Percentiles rank a stretch among this genome's conserved stretches.
These are phyloP conservation scores for Xanthorhoe spadicearia DNA, from an alignment of 2,888 invertebrate species.

Conservation along the genomic window DNA sequence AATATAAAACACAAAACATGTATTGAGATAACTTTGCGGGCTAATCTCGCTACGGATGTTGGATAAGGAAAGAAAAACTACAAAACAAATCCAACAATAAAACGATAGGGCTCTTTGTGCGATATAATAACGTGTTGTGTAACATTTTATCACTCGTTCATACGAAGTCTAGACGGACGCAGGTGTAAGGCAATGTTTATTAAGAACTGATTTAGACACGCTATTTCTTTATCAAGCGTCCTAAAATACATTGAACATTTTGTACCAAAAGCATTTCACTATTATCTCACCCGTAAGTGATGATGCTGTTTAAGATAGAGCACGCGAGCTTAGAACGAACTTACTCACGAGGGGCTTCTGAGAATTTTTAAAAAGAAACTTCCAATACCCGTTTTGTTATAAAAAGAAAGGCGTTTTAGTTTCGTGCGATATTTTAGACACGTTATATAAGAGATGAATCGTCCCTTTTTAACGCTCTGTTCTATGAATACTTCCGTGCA, in stretches of 20 bases:
- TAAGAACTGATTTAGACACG: constrained; percentile 11
- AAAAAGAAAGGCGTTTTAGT: constrained; percentile 2
- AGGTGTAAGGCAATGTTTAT: constrained; percentile 28
- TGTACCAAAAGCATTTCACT: constrained; percentile 15
- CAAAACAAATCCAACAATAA: constrained; percentile 20
- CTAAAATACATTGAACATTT: not conserved
- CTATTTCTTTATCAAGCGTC: not conserved
- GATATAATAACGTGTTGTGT: constrained; percentile 24
- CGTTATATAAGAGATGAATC: constrained; percentile 18
- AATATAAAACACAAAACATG: constrained; percentile 33
- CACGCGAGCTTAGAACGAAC: constrained; percentile 17
- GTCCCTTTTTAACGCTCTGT: constrained; percentile 18
- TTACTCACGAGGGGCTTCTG: constrained; percentile 7
- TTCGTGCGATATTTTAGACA: constrained; percentile 6
- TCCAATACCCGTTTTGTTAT: constrained; percentile 1
- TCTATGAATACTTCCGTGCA: constrained; percentile 29
- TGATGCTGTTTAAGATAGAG: constrained; percentile 27
- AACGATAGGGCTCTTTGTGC: constrained; percentile 29
- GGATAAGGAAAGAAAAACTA: constrained; percentile 26
- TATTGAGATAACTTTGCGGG: constrained; percentile 34
- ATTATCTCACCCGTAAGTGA: constrained; percentile 25
- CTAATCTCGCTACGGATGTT: constrained; percentile 26
- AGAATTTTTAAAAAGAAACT: constrained; percentile 14
- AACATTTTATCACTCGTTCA: constrained; percentile 22
- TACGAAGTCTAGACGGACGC: constrained; percentile 18